Evolutionary conservation across 2,113 vertebrate genomes (phyloP).

Genomic region (Saccopteryx bilineata): DNA sequence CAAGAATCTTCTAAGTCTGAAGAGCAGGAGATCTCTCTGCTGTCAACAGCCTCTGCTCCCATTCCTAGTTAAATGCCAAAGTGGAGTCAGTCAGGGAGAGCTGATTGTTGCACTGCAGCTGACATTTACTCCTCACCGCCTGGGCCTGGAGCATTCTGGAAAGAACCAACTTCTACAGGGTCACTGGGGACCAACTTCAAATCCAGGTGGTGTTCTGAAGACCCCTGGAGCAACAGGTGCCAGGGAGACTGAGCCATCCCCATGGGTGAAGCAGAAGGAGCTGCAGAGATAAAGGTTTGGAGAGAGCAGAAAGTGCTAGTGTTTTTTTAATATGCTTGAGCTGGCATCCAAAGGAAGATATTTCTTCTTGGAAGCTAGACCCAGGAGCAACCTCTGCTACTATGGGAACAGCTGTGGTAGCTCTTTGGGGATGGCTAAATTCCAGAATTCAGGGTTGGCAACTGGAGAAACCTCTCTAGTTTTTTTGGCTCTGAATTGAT

Average conservation of each 20-base stretch:
- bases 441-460: slow-evolving; percentile 81
- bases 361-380: slow-evolving; percentile 46
- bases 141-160: slow-evolving; percentile 18
- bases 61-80: slow-evolving; percentile 72
- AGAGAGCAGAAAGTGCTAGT: background rate
- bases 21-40: slow-evolving; percentile 58
- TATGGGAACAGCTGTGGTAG: slow-evolving; percentile 78
- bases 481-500: slow-evolving; percentile 84
- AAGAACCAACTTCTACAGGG: background rate
- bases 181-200: background rate
- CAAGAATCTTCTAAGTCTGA: slow-evolving; percentile 40
- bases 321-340: slow-evolving; percentile 14
- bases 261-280: background rate
- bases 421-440: slow-evolving; percentile 77
- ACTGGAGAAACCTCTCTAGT: slow-evolving; percentile 77
- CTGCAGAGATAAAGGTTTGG: background rate
- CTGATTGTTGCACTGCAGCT: background rate
- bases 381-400: slow-evolving; percentile 73
- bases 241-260: background rate
- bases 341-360: background rate
- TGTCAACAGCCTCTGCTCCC: slow-evolving; percentile 67
- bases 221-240: background rate
- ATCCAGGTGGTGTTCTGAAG: background rate
- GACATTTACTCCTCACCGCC: background rate
- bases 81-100: slow-evolving; percentile 52